phyloP scores from a whole-genome alignment of 1,140 invertebrate species.

The Pogonus chalceus region DNA sequence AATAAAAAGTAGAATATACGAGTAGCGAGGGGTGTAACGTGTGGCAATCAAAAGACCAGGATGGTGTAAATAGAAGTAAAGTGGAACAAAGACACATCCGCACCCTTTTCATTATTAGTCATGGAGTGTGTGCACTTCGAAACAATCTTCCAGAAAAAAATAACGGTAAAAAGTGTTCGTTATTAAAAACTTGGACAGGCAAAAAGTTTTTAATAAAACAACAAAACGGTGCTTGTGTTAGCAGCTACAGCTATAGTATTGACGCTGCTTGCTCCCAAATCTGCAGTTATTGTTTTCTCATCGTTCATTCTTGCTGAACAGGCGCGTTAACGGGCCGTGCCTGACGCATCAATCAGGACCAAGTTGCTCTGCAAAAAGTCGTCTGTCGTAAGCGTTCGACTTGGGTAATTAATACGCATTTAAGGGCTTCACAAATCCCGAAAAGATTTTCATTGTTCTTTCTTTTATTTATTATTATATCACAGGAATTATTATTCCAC shows the following conservation, averaged over 20 bases:
- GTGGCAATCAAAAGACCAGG: background rate
- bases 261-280: background rate
- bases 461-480: no score
- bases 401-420: no score
- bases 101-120: conserved; percentile 5
- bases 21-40: background rate
- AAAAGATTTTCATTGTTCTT: no score
- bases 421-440: no score
- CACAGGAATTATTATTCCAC: no score
- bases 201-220: conserved; percentile 1
- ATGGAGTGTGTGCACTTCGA: background rate
- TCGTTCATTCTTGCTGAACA: background rate
- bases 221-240: background rate
- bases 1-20: background rate
- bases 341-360: background rate
- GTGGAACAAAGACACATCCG: background rate
- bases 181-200: conserved; percentile 5
- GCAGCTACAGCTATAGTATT: no score
- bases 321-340: background rate
- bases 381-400: no score
- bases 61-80: background rate
- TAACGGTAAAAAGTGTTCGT: background rate
- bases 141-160: conserved; percentile 1
- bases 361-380: no score
- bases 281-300: conserved; percentile 1